phyloP scores from a whole-genome alignment of 2,113 vertebrate genomes.

The Puntigrus tetrazona region DNA sequence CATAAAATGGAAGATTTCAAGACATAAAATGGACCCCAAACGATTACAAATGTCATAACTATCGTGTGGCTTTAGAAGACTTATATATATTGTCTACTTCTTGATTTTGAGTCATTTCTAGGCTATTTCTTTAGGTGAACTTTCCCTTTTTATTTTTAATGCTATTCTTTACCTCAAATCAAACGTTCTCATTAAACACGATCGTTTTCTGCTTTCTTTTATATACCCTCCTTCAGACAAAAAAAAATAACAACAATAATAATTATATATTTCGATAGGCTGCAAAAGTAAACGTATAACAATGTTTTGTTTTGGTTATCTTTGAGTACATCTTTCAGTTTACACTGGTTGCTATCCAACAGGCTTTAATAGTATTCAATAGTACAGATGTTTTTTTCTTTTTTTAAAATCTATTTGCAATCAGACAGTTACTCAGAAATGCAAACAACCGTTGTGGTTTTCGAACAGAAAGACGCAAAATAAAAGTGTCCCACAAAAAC shows the following conservation, averaged over 20 bases:
- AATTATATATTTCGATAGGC: conserved; percentile 4
- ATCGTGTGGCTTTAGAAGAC: neutral
- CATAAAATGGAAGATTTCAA: too few relatives aligned
- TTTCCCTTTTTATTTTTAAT: neutral
- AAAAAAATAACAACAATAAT: conserved; percentile 3
- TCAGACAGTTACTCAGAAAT: conserved; percentile 12
- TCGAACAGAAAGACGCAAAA: conserved; percentile 1
- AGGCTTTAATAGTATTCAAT: conserved; percentile 23
- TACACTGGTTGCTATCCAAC: conserved; percentile 35
- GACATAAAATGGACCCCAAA: neutral
- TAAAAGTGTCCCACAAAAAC: conserved; percentile 19
- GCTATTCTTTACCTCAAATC: neutral
- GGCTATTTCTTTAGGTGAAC: neutral
- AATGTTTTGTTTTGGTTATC: neutral
- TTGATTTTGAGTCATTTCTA: neutral
- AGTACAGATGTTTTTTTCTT: conserved; percentile 36
- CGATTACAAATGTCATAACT: neutral
- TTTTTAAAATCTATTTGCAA: conserved; percentile 12
- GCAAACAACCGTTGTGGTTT: conserved; percentile 2
- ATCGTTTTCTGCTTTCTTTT: neutral
- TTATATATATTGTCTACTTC: neutral
- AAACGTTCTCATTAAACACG: neutral
- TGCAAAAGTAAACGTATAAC: conserved; percentile 26
- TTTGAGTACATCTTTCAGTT: neutral
- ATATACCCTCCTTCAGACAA: neutral